These are phyloP conservation scores for Opisthocomus hoazin DNA, from an alignment of 2,113 vertebrate species.

Conservation along the genomic window DNA sequence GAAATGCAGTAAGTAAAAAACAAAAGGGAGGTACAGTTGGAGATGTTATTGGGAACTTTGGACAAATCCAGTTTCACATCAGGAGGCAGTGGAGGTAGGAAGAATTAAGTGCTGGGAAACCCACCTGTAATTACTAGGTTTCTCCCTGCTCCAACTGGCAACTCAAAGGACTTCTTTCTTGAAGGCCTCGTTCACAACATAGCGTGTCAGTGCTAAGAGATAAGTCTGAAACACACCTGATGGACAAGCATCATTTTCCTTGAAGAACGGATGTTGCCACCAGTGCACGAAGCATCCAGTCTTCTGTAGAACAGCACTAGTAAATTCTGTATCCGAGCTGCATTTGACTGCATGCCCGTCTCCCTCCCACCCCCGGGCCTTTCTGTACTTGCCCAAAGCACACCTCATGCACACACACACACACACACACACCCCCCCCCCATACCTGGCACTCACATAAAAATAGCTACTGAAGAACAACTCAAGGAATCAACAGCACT, in stretches of 20 bases:
- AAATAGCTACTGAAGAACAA: background rate
- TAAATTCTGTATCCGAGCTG: background rate
- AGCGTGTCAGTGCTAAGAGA: background rate
- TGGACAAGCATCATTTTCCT: background rate
- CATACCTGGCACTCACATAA: background rate
- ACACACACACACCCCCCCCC: too few relatives aligned
- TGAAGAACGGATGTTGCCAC: background rate
- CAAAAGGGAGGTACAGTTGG: background rate
- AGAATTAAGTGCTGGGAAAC: background rate
- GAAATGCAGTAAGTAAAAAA: background rate
- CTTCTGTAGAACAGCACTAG: background rate
- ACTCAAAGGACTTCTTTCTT: background rate
- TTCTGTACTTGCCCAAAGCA: background rate
- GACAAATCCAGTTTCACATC: background rate
- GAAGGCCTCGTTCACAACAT: background rate
- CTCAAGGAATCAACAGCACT: background rate
- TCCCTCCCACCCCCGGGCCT: rapidly evolving
- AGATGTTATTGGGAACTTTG: background rate
- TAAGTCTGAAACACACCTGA: background rate
- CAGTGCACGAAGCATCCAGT: background rate
- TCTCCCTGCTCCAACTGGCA: background rate
- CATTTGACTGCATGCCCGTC: background rate
- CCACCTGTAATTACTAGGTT: background rate
- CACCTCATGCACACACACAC: background rate
- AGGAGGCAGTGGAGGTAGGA: background rate